Base-by-base conservation (phyloP, 1,140 invertebrate genomes). In the Wasmannia auropunctata region DNA sequence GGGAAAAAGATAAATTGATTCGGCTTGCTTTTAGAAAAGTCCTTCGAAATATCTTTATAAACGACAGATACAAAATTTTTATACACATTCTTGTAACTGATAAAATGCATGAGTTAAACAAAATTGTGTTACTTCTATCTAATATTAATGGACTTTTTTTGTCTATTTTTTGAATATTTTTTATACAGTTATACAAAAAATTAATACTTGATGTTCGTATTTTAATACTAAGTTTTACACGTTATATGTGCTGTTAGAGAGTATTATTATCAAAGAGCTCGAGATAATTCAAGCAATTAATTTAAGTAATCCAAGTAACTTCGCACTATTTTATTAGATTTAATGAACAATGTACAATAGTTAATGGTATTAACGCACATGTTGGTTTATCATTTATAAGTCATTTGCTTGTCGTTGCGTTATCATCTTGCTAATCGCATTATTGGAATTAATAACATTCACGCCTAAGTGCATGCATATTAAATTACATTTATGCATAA, bases 1-100 rank as follows among this genome's bases (percentile, higher is more conserved):
- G 40, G n/a, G 51, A 74, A 25, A 83, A 7, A 7, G 37, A 83
- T 80, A 80, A 60, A 83, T 74, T 16, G 54, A 60, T 58, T 34
- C 4, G 56, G 16, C 10, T 2, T 14, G 10, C n/a, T 81, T 69
- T 56, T 6, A 19, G 10, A 31, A 56, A 5, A 7, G 22, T 1
- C 4, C 19, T 56, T 56, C 0, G 3, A 70, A 37, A 43, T 67
- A 67, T 43, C 46, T 58, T 10, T 70, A n/a, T n/a, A 37, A 25
- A 6, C n/a, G 43, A 16, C 19, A 31, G 25, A 19, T 19, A 51
- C 70, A 46, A 22, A 28, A 10, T 43, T 31, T n/a, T n/a, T 56
- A 8, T 25, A 22, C 19, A 10, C 8, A 10, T 40, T 58, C 58
- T 56, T n/a, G 5, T n/a, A 6, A n/a, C 2, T 65, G 6, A 43